These are phyloP conservation scores for Patella depressa DNA, from an alignment of 2,888 invertebrate genomes.

Conservation along the genomic window DNA sequence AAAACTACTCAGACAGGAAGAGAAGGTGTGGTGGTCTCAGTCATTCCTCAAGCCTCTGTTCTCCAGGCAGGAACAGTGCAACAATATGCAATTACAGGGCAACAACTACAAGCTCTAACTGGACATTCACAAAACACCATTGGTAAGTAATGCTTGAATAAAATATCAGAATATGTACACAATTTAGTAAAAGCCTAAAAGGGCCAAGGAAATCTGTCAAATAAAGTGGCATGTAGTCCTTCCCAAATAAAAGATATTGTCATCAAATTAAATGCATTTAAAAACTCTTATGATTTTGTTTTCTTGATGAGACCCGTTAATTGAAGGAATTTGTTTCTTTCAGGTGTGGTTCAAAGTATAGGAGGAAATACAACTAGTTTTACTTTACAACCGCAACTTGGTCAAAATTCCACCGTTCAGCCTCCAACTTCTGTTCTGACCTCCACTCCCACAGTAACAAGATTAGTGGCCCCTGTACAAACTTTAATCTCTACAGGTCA, in stretches of 20 bases:
- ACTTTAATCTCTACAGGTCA: conserved; percentile 5
- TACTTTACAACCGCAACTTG: conserved; percentile 19
- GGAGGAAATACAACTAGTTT: conserved; percentile 23
- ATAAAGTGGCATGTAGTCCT: too few species aligned
- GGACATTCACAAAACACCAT: too few species aligned
- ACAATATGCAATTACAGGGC: conserved; percentile 26
- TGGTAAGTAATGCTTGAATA: too few species aligned
- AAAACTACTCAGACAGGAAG: conserved; percentile 12
- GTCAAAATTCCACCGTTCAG: conserved; percentile 16
- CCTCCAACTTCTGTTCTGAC: conserved; percentile 21
- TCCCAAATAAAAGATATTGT: too few species aligned
- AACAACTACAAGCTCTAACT: conserved; percentile 25
- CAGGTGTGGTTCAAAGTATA: conserved; percentile 26
- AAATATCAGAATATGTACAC: too few species aligned
- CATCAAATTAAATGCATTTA: neutral
- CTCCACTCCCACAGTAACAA: neutral
- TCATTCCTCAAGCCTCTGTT: neutral
- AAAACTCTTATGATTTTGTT: conserved; percentile 3
- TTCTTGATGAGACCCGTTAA: neutral
- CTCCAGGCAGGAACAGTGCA: conserved; percentile 8
- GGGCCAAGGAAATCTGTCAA: too few species aligned
- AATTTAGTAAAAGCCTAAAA: too few species aligned
- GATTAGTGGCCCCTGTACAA: conserved; percentile 19
- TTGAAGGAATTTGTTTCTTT: neutral
- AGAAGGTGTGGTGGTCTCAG: conserved; percentile 16